A percentile compares a stretch with the other conserved stretches of the same genome.
phyloP scores from a whole-genome alignment of 2,888 invertebrate species.

The Euphydryas editha region DNA sequence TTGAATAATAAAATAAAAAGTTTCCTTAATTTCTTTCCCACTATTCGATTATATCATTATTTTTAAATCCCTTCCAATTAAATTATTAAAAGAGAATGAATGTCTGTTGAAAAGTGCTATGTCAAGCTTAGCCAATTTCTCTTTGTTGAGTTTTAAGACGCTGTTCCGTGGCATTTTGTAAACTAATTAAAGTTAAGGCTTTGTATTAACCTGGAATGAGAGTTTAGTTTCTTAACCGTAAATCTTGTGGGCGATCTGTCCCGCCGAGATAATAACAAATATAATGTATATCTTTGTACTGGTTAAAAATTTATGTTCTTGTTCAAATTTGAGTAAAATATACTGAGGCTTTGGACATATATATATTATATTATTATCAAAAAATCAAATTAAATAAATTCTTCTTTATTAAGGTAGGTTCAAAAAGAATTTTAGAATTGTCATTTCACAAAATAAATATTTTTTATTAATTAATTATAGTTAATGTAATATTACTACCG shows the following conservation, averaged over 20 bases:
- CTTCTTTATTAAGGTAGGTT: too few relatives aligned
- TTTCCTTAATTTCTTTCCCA: background rate
- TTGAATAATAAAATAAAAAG: too few relatives aligned
- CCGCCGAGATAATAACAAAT: background rate
- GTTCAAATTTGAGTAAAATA: background rate
- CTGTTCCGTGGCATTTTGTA: conserved; percentile 18
- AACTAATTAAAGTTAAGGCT: conserved; percentile 24
- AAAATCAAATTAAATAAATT: too few relatives aligned
- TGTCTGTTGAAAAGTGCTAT: conserved; percentile 15
- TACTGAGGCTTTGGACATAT: background rate
- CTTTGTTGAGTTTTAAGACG: conserved; percentile 10
- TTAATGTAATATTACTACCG: too few relatives aligned
- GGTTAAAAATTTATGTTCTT: background rate
- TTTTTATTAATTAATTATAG: too few relatives aligned
- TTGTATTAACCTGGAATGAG: conserved; percentile 13
- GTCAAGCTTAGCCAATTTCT: conserved; percentile 4
- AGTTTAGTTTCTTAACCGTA: conserved; percentile 10
- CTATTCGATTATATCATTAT: background rate
- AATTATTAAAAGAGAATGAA: background rate
- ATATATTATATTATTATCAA: background rate
- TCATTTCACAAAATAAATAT: too few relatives aligned
- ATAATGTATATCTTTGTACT: background rate
- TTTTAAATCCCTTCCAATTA: background rate
- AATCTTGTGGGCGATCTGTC: conserved; percentile 8
- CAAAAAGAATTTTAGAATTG: too few relatives aligned